Conservation (phyloP, 2,888 invertebrate species). For the Podabrus alpinus region DNA sequence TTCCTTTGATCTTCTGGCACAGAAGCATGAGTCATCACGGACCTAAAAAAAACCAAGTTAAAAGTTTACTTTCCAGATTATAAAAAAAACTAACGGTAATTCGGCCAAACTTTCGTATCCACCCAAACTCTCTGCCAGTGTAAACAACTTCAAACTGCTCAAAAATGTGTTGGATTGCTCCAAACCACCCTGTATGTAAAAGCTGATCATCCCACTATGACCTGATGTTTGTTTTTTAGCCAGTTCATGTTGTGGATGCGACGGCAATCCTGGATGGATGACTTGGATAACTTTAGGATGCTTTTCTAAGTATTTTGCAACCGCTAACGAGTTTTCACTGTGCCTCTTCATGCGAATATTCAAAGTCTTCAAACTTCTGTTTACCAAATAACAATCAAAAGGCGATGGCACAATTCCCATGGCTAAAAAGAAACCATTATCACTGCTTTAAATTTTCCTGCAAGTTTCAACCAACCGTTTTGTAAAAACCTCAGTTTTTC, state of each 20-base stretch:
- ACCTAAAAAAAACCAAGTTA: slow-evolving; percentile 58
- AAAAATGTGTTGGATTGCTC: slow-evolving; percentile 76
- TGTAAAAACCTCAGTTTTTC: slow-evolving; percentile 81
- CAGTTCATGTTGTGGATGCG: slow-evolving; percentile 85
- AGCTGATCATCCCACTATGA: slow-evolving; percentile 90
- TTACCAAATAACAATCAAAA: slow-evolving; percentile 93
- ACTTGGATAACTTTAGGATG: slow-evolving; percentile 83
- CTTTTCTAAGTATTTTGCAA: slow-evolving; percentile 80
- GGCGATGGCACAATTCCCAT: slow-evolving; percentile 94
- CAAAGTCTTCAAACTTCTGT: slow-evolving; percentile 91
- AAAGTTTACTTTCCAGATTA: background rate
- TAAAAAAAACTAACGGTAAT: slow-evolving; percentile 75
- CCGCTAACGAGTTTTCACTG: slow-evolving; percentile 72
- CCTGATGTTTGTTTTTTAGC: slow-evolving; percentile 81
- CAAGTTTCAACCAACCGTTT: slow-evolving; percentile 66
- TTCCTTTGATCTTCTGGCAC: slow-evolving; percentile 76
- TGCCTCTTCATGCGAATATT: slow-evolving; percentile 90
- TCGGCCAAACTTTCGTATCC: slow-evolving; percentile 95
- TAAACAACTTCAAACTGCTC: slow-evolving; percentile 76
- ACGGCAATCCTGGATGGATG: slow-evolving; percentile 81
- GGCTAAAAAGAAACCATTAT: slow-evolving; percentile 54
- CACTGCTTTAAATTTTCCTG: background rate
- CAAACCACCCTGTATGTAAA: slow-evolving; percentile 80
- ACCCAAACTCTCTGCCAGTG: slow-evolving; percentile 91
- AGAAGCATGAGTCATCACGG: slow-evolving; percentile 94